Evolutionary conservation across 1,140 invertebrate genomes (phyloP).

Genomic region (Lepidurus apus): DNA sequence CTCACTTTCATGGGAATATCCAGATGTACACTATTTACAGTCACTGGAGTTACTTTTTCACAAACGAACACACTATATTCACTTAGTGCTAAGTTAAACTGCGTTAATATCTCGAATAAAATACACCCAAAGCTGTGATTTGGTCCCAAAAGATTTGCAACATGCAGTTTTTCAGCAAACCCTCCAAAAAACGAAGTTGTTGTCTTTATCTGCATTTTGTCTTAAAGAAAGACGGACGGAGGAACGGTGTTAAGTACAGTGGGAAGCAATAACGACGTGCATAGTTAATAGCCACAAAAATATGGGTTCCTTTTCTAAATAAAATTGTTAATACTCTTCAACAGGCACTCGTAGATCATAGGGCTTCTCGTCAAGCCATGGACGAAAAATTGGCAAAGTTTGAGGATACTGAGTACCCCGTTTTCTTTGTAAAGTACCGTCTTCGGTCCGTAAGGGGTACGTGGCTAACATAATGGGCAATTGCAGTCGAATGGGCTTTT

Average conservation of each 20-base stretch:
- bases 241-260: neutral
- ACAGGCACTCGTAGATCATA: slow-evolving; percentile 36
- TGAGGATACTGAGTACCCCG: slow-evolving; percentile 80
- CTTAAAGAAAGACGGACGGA: no score
- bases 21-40: slow-evolving; percentile 12
- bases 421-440: slow-evolving; percentile 50
- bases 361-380: slow-evolving; percentile 74
- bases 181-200: no score
- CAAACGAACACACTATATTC: neutral
- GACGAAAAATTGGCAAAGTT: slow-evolving; percentile 83
- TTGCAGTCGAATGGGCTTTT: slow-evolving; percentile 87
- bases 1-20: no score
- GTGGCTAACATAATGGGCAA: slow-evolving; percentile 87
- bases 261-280: neutral
- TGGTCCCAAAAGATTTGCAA: no score
- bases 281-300: neutral
- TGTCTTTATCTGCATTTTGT: no score
- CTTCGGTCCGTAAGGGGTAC: slow-evolving; percentile 65
- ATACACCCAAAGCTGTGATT: neutral
- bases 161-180: no score
- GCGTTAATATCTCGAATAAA: neutral
- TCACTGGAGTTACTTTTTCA: neutral
- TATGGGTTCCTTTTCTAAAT: neutral
- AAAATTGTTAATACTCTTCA: neutral
- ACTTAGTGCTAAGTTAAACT: neutral